Evolutionary conservation across 1,140 invertebrate species (phyloP).

Genomic region (Eumeta japonica): DNA sequence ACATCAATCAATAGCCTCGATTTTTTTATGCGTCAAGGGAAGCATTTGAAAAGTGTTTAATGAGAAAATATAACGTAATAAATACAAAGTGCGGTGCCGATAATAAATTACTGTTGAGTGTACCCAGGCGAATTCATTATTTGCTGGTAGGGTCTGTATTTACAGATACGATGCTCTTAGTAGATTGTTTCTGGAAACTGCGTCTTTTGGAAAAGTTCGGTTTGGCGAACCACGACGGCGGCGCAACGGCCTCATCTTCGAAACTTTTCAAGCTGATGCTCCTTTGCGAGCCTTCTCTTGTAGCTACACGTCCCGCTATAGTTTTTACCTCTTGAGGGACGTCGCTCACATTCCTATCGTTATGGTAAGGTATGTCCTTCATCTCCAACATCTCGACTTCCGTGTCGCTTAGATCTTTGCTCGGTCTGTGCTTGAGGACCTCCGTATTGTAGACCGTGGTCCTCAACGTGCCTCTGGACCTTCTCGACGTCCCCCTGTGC

Average conservation of each 20-base stretch:
- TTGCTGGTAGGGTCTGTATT: constrained; percentile 13
- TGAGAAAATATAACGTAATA: no score
- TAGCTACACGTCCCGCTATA: constrained; percentile 32
- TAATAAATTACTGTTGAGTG: no score
- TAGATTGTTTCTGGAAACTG: constrained; percentile 34
- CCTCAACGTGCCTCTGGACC: constrained; percentile 37
- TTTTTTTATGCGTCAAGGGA: no score
- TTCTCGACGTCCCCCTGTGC: constrained; percentile 36
- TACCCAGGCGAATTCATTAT: neutral
- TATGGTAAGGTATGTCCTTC: constrained; percentile 47
- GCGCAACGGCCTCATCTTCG: constrained; percentile 37
- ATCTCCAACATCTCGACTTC: constrained; percentile 52
- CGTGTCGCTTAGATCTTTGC: constrained; percentile 45
- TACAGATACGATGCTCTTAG: constrained; percentile 19
- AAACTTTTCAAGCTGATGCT: constrained; percentile 43
- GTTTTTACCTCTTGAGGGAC: constrained; percentile 19
- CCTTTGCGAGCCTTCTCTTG: constrained; percentile 34
- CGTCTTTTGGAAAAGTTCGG: constrained; percentile 46
- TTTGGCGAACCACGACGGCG: constrained; percentile 51
- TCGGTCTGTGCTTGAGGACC: constrained; percentile 27
- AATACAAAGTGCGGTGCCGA: no score
- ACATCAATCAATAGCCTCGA: no score
- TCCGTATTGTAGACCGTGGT: constrained; percentile 30
- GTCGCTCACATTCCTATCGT: no score
- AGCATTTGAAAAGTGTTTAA: no score